phyloP scores from a whole-genome alignment of 2,888 invertebrate genomes.

The Tineola bisselliella region DNA sequence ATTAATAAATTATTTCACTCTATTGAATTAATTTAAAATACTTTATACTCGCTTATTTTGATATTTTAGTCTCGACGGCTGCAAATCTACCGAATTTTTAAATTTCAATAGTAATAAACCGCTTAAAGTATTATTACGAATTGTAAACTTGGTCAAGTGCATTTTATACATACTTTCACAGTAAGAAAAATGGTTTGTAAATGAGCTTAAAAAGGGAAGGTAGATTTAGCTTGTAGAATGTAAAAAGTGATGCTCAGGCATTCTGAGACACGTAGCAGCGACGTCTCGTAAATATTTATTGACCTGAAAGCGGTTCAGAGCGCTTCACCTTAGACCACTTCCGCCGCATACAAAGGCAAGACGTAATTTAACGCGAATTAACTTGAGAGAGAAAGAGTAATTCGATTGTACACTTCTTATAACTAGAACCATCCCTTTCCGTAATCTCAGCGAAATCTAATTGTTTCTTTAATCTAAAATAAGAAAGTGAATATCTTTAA shows the following conservation, averaged over 20 bases:
- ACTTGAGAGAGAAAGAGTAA: not conserved
- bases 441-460: not conserved
- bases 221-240: not conserved
- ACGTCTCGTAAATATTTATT: constrained; percentile 16
- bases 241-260: not conserved
- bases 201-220: not conserved
- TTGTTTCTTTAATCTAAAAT: no score
- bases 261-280: not conserved
- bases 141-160: no score
- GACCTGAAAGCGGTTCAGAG: constrained; percentile 12
- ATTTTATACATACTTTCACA: no score
- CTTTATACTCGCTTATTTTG: no score
- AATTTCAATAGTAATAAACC: no score
- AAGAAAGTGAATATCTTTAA: no score
- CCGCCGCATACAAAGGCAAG: not conserved
- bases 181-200: not conserved
- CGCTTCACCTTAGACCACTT: constrained; percentile 8
- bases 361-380: constrained; percentile 1
- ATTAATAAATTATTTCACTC: no score
- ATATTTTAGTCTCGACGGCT: no score
- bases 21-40: no score
- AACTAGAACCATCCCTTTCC: not conserved
- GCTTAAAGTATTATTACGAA: no score
- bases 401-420: not conserved
- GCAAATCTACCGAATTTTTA: no score